These are phyloP conservation scores for Aplochiton taeniatus DNA, from an alignment of 2,797 vertebrate species.

Conservation along the genomic window DNA sequence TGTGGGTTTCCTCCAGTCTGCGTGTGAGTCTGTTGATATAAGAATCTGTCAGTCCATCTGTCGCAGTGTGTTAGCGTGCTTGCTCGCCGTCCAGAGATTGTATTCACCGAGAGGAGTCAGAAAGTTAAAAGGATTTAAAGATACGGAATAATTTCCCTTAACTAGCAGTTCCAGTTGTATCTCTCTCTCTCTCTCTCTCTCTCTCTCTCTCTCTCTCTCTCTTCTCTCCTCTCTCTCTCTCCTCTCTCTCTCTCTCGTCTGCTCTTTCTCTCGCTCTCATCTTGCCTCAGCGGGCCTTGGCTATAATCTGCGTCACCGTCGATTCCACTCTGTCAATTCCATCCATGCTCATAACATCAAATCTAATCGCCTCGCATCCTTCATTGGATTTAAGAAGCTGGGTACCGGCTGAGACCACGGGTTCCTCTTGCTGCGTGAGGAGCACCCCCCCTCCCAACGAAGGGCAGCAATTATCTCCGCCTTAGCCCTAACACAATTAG, in stretches of 20 bases:
- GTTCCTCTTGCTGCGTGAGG: background rate
- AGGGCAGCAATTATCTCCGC: background rate
- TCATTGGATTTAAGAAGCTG: conserved; percentile 7
- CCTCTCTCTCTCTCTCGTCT: too few species aligned
- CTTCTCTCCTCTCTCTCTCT: background rate
- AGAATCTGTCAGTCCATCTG: too few species aligned
- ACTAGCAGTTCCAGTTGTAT: too few species aligned
- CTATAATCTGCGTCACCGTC: background rate
- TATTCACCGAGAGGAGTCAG: background rate
- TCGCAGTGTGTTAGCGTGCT: too few species aligned
- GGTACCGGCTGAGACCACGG: background rate
- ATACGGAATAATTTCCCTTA: background rate
- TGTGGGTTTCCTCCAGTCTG: too few species aligned
- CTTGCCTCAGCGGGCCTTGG: background rate
- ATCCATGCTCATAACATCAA: background rate
- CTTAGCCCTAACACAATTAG: background rate
- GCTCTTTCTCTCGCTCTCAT: too few species aligned
- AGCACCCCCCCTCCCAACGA: background rate
- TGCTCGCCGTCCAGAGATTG: background rate
- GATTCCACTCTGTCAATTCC: background rate
- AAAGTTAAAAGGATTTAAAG: background rate
- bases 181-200: background rate
- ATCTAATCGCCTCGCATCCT: conserved; percentile 2
- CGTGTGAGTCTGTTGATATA: too few species aligned
- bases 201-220: background rate